These are phyloP conservation scores for Onychomys arenicola DNA, from an alignment of 2,797 vertebrate genomes.

Conservation along the genomic window DNA sequence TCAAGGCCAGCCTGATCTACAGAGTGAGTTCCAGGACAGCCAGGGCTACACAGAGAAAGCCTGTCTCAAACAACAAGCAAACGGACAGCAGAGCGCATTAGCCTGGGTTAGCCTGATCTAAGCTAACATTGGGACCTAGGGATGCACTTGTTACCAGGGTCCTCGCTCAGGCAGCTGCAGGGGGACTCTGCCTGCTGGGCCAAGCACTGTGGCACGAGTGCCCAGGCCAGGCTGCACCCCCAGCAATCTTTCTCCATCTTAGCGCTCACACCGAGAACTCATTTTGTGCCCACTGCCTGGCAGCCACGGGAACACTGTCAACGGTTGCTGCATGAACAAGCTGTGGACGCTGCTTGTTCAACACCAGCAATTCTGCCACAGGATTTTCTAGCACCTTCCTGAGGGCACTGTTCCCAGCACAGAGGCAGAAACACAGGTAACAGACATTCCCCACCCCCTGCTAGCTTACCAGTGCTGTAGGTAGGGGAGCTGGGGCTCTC, in stretches of 20 bases:
- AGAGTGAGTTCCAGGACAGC: background rate
- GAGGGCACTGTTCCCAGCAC: background rate
- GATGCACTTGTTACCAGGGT: background rate
- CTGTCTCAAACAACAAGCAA: background rate
- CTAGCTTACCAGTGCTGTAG: constrained; percentile 92
- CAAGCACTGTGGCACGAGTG: background rate
- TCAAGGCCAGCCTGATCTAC: background rate
- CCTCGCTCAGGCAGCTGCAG: background rate
- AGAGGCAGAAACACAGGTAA: background rate
- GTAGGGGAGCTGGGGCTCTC: constrained; percentile 94
- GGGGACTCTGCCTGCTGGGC: background rate
- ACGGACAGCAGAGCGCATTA: background rate
- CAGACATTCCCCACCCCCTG: background rate
- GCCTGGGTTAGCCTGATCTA: background rate
- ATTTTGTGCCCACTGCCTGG: background rate
- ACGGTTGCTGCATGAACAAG: background rate
- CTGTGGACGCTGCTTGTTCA: background rate
- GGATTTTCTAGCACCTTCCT: background rate
- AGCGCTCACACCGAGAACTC: background rate
- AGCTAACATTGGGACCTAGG: background rate
- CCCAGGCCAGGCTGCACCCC: background rate
- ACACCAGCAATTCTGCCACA: background rate
- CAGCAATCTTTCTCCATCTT: background rate
- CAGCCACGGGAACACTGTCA: background rate
- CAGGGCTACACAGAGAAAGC: background rate